Base-by-base conservation (phyloP, 2,888 invertebrate species). In the Epinotia nisella region DNA sequence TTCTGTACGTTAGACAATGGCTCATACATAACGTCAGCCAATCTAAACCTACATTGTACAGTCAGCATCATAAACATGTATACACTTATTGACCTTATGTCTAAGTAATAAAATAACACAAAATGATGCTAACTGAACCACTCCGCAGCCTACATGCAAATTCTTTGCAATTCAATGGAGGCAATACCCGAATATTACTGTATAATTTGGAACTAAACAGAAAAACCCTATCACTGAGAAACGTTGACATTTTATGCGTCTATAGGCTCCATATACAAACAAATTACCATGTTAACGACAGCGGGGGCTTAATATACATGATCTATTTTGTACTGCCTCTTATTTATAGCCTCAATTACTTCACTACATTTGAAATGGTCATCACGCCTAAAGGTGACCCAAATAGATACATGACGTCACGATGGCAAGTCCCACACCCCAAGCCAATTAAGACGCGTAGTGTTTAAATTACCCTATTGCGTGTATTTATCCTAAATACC, bases 331-430 rank as follows among this genome's bases (percentile, higher is more conserved):
- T 65, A 53, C 35, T 45, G 3, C 35, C 13, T n/a, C 13, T n/a
- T 55, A 62, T 55, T 64, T 64, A 62, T 49, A 35, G 39, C 35
- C 15, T 39, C 13, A 13, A 35, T 55, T 39, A 24, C 15, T 5
- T 17, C 11, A 29, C 45, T 45, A 45, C 15, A 15, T 61, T 45
- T 24, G 3, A 51, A 53, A 35, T 55, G 15, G 15, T n/a, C n/a
- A 66, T 66, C 55, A 66, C 65, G 39, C 41, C 66, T 24, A 41
- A 21, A 15, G 17, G 53, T 19, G 53, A 39, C 24, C 21, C 15
- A 66, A 66, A 66, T 56, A 55, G 21, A 56, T 53, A 41, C 2
- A 41, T 41, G 66, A 66, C 55, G 56, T 66, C 66, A 55, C 39
- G 15, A 41, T 56, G 3, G 41, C 66, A 41, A 41, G 55, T 41